These are phyloP conservation scores for Drosophila paulistorum DNA, from an alignment of 1,140 invertebrate genomes.

Conservation along the genomic window DNA sequence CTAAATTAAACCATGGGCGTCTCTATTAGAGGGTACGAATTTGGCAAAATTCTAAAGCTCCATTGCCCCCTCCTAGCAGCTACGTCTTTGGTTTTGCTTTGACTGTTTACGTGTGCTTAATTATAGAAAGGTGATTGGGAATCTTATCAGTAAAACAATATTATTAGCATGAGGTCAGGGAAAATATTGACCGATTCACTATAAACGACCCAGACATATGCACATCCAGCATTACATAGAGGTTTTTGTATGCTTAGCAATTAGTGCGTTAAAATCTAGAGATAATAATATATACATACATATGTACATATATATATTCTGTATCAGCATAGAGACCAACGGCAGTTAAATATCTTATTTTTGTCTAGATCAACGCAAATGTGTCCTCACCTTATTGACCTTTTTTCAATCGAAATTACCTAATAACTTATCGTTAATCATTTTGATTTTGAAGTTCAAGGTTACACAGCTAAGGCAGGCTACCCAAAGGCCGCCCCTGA, in stretches of 20 bases:
- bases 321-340: too few species aligned
- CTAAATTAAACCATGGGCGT: not conserved
- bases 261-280: not conserved
- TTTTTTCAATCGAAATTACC: too few species aligned
- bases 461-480: not conserved
- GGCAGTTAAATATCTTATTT: too few species aligned
- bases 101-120: constrained; percentile 3
- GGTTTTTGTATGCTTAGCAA: not conserved
- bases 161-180: constrained; percentile 13
- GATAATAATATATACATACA: too few species aligned
- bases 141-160: constrained; percentile 4
- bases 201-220: not conserved
- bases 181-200: not conserved
- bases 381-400: too few species aligned
- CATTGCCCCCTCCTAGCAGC: not conserved
- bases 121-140: constrained; percentile 3
- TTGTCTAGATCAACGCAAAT: too few species aligned
- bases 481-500: not conserved
- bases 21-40: not conserved
- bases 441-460: not conserved
- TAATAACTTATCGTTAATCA: too few species aligned
- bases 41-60: not conserved
- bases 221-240: not conserved
- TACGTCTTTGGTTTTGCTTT: not conserved
- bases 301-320: too few species aligned